Conservation (phyloP, 2,113 vertebrate genomes). For the Oreochromis spilurus region DNA sequence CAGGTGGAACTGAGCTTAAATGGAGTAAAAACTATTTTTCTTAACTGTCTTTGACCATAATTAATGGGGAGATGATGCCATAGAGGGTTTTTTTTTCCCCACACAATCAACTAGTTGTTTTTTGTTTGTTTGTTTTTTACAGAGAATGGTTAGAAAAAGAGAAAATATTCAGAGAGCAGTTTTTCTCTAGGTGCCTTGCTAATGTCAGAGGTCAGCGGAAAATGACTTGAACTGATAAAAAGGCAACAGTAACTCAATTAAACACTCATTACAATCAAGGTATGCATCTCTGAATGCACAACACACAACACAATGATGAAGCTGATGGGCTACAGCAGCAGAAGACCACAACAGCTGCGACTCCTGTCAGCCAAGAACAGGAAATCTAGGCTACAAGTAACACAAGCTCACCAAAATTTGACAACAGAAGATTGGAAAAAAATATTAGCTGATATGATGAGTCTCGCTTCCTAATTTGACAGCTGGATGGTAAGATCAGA, state of each 20-base stretch:
- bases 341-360: neutral
- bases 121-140: neutral
- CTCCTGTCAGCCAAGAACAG: neutral
- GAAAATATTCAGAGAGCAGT: neutral
- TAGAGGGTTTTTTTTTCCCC: neutral
- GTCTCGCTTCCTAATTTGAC: neutral
- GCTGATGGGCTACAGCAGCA: neutral
- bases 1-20: constrained; percentile 21
- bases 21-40: neutral
- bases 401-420: neutral
- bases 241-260: neutral
- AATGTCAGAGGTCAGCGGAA: neutral
- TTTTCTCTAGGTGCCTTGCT: neutral
- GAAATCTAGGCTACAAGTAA: neutral
- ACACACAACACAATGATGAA: neutral
- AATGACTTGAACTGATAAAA: neutral
- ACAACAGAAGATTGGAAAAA: neutral
- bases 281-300: neutral
- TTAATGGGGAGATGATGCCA: neutral
- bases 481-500: neutral
- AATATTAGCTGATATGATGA: neutral
- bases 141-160: neutral
- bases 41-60: neutral
- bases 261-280: neutral
- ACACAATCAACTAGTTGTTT: neutral